Base-by-base conservation (phyloP, 2,797 vertebrate species). In the Orientallactaga sibirica region DNA sequence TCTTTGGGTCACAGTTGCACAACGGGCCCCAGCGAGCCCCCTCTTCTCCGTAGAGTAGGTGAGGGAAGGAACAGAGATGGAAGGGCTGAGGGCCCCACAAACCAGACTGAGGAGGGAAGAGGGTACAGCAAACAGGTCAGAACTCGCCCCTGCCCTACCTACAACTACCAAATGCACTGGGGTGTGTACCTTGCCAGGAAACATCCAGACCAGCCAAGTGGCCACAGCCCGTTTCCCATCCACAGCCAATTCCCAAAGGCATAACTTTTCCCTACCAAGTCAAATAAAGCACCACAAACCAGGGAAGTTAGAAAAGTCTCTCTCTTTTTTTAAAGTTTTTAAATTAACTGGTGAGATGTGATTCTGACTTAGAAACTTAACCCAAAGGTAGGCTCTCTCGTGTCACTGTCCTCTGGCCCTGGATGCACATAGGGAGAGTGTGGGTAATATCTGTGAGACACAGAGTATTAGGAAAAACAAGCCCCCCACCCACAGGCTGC, bases 301-400 rank as follows among this genome's bases (percentile, higher is more conserved):
- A 96, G 90, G 88, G 87, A 73, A 97, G 94, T 97, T 98, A 98
- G 96, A 98, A 98, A 98, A 97, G 97, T 94, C 90, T 97, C 88
- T 95, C 93, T 96, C 94, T 97, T 94, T 96, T 95, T 97, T 48
- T 48, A 92, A 95, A 66, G 58, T 96, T 97, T 98, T 98, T 98
- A 98, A 98, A 98, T 98, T 97, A 98, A 98, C 96, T 97, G 91
- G 97, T 91, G 97, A 96, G 96, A 98, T 96, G 97, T 97, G 95
- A 96, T 95, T 97, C 68, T 91, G 91, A 96, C 96, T 94, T 95
- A 83, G 96, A 97, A 97, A 96, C 83, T 90, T 95, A 96, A 86
- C 61, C 80, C 80, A 68, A 77, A 85, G 68, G 43, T 41, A 48
- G 68, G 64, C 84, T 88, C 74, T 81, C 64, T 71, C 3, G 16